Conservation (phyloP, 2,797 vertebrate genomes). For the Melanogrammus aeglefinus region DNA sequence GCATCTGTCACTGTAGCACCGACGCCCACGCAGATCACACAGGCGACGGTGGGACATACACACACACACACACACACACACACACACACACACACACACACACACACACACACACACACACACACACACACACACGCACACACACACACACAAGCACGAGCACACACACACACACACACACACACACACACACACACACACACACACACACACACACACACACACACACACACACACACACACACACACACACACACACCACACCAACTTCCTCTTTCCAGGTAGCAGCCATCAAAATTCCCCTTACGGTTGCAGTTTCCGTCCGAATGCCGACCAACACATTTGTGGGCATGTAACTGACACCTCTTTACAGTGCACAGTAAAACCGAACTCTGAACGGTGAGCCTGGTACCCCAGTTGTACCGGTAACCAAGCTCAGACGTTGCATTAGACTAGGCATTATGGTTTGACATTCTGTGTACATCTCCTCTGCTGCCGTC, state of each 20-base stretch:
- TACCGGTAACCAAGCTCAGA: background rate
- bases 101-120: background rate
- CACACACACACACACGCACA: background rate
- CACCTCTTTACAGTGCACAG: background rate
- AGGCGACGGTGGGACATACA: background rate
- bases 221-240: background rate
- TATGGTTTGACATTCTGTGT: background rate
- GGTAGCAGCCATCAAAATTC: background rate
- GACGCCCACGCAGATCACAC: conserved; percentile 24
- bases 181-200: background rate
- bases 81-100: background rate
- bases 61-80: conserved; percentile 1
- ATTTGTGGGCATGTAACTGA: background rate
- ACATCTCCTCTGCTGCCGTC: background rate
- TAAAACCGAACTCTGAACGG: background rate
- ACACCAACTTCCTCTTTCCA: background rate
- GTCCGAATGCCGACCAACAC: background rate
- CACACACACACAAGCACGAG: background rate
- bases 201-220: background rate
- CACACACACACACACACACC: conserved; percentile 1
- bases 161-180: background rate
- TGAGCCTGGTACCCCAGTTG: background rate
- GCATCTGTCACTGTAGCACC: conserved; percentile 52
- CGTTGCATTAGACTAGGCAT: background rate
- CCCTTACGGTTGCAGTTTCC: background rate